phyloP scores from a whole-genome alignment of 2,888 invertebrate species.

The Dorcus hopei region DNA sequence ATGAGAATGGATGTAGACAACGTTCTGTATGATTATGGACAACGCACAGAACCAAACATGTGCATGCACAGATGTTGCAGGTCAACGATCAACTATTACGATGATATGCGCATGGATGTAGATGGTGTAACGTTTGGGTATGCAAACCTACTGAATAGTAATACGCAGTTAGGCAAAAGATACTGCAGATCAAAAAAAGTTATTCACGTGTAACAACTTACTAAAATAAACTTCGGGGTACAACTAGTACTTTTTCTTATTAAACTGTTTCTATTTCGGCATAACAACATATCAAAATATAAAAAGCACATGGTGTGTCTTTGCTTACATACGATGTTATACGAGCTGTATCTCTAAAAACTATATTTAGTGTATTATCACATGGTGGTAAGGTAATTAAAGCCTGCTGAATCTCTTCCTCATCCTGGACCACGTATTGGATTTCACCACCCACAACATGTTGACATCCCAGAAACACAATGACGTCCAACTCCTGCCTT shows the following conservation, averaged over 20 bases:
- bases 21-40: constrained; percentile 4
- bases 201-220: no score
- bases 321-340: constrained; percentile 46
- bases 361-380: constrained; percentile 66
- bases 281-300: constrained; percentile 15
- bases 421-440: constrained; percentile 40
- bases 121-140: no score
- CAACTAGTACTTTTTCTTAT: no score
- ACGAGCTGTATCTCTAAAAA: constrained; percentile 58
- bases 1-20: constrained; percentile 14
- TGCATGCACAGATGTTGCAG: no score
- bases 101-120: no score
- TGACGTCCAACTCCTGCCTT: constrained; percentile 43
- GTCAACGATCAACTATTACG: no score
- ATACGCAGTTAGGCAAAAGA: no score
- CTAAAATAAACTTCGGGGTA: no score
- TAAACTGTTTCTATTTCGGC: constrained; percentile 1
- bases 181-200: no score
- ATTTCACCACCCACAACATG: constrained; percentile 42
- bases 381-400: constrained; percentile 59
- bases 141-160: no score
- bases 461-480: constrained; percentile 41
- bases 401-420: constrained; percentile 45
- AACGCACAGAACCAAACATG: background rate
- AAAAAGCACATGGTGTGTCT: constrained; percentile 17